Percentiles rank a stretch among this genome's conserved stretches.
phyloP scores from a whole-genome alignment of 2,797 vertebrate genomes.

The Ptychadena robeensis region DNA sequence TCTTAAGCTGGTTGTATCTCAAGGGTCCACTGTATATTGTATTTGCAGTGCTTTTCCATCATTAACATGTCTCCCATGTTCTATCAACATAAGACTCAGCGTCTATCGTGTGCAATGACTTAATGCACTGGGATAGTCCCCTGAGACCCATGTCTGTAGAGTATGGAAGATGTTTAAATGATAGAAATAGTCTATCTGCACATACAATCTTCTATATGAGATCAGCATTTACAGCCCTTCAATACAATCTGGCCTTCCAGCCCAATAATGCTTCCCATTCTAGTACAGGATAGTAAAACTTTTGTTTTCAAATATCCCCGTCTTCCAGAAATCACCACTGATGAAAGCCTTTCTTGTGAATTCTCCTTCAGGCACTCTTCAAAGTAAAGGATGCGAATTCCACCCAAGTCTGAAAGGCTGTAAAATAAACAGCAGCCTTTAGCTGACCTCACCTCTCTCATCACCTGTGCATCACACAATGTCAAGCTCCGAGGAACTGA shows the following conservation, averaged over 20 bases:
- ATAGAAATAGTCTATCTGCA: too few species aligned
- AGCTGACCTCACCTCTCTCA: constrained; percentile 58
- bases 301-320: not conserved
- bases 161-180: too few species aligned
- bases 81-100: too few species aligned
- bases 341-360: constrained; percentile 22
- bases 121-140: too few species aligned
- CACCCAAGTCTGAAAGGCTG: constrained; percentile 33
- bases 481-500: constrained; percentile 15
- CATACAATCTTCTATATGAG: too few species aligned
- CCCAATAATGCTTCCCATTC: not conserved
- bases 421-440: constrained; percentile 47
- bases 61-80: too few species aligned
- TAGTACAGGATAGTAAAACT: not conserved
- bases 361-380: constrained; percentile 13
- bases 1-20: too few species aligned
- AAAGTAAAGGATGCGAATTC: constrained; percentile 46
- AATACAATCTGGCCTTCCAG: not conserved
- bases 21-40: too few species aligned
- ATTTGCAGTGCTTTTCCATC: too few species aligned
- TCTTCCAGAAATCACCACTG: not conserved
- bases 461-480: constrained; percentile 60
- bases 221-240: too few species aligned
- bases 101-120: too few species aligned
- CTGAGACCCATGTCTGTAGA: too few species aligned